Conservation (phyloP, 2,888 invertebrate genomes). For the Nomada fucata region DNA sequence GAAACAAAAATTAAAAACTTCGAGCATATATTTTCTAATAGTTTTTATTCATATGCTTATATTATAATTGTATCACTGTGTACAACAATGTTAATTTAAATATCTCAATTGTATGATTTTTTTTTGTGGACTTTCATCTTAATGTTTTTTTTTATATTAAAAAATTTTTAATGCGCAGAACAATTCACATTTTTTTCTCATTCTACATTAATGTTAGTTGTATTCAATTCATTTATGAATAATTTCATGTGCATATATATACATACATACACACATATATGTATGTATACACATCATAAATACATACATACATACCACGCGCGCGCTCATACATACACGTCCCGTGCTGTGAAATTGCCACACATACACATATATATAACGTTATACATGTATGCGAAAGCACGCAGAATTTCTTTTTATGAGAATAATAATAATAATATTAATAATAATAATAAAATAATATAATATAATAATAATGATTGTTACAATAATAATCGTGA, state of each 20-base stretch:
- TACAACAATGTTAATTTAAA: slow-evolving; percentile 84
- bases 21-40: slow-evolving; percentile 83
- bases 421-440: slow-evolving; percentile 63
- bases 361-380: slow-evolving; percentile 68
- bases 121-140: slow-evolving; percentile 80
- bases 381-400: slow-evolving; percentile 68
- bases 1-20: slow-evolving; percentile 76
- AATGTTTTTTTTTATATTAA: slow-evolving; percentile 78
- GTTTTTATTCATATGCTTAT: slow-evolving; percentile 84
- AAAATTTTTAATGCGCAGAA: slow-evolving; percentile 82
- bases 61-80: slow-evolving; percentile 84
- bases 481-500: slow-evolving; percentile 66
- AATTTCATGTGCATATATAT: slow-evolving; percentile 73
- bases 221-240: slow-evolving; percentile 79
- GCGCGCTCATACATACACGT: slow-evolving; percentile 70
- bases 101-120: slow-evolving; percentile 82
- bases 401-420: slow-evolving; percentile 55
- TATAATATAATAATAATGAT: slow-evolving; percentile 61
- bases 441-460: slow-evolving; percentile 63
- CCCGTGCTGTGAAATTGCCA: slow-evolving; percentile 65
- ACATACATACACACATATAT: slow-evolving; percentile 53
- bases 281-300: slow-evolving; percentile 67
- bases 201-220: slow-evolving; percentile 79
- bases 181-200: slow-evolving; percentile 75
- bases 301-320: slow-evolving; percentile 72